Evolutionary conservation across 2,888 invertebrate genomes (phyloP), one percentile per base, ranked within the genome.

Genomic region (Macaria liturata): DNA sequence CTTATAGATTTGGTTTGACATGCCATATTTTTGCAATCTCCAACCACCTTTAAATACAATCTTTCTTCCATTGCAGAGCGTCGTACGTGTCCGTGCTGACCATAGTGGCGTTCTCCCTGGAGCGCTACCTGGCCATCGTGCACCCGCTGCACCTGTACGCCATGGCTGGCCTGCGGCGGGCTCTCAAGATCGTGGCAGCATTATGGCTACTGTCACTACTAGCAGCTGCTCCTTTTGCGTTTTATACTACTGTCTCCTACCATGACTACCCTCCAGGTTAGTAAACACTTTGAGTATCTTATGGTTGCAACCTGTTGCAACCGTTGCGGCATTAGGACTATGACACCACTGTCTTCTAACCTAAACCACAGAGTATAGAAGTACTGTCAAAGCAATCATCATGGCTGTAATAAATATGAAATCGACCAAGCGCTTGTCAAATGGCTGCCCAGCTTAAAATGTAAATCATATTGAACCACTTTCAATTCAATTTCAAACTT

Each of bases 1-100:
- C n/a, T n/a, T n/a, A n/a, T n/a, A n/a, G n/a, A n/a, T n/a, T n/a
- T n/a, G n/a, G n/a, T n/a, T n/a, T n/a, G n/a, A n/a, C n/a, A n/a
- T n/a, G n/a, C n/a, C n/a, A n/a, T n/a, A n/a, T n/a, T n/a, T n/a
- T n/a, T n/a, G n/a, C n/a, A 20, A 20, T 20, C 20, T 20, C 20
- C 20, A 20, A 20, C 20, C 20, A 20, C 1, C 20, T 20, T 20
- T 20, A 1, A 20, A 20, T 20, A 20, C 20, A 20, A 20, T 20
- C 20, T 20, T 20, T 20, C 20, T 20, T 20, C 20, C 20, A 20
- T 20, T 66, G 0, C 88, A 97, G 97, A 84, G 97, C 97, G 0
- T 96, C 97, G 0, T 97, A 98, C 84, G 97, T 97, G 1, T 98
- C 98, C 0, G 97, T 98, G 49, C 88, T 98, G 76, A 98, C 98